Percentiles rank a stretch among this genome's conserved stretches.
These are phyloP conservation scores for Oryctolagus cuniculus DNA, from an alignment of 2,113 vertebrate genomes.

Conservation along the genomic window mOryCun1.1 NC_091441.1:52538001-52538500, in stretches of 20 bases:
- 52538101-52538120: background rate
- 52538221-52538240: slow-evolving; percentile 57
- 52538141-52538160: slow-evolving; percentile 37
- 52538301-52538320: background rate
- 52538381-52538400: background rate
- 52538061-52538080: slow-evolving; percentile 63
- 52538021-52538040: slow-evolving; percentile 17
- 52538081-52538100: slow-evolving; percentile 53
- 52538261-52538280: background rate
- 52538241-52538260: slow-evolving; percentile 44
- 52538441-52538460: background rate
- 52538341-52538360: background rate
- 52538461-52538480: background rate
- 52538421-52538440: background rate
- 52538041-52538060: slow-evolving; percentile 53
- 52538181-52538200: slow-evolving; percentile 39
- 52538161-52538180: slow-evolving; percentile 55
- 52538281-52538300: slow-evolving; percentile 31
- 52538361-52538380: background rate
- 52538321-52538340: background rate
- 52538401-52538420: background rate
- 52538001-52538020: slow-evolving; percentile 30
- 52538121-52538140: background rate
- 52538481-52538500: background rate
- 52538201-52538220: slow-evolving; percentile 61